phyloP scores from a whole-genome alignment of 2,888 invertebrate species.

The Leptinotarsa haldemani region DNA sequence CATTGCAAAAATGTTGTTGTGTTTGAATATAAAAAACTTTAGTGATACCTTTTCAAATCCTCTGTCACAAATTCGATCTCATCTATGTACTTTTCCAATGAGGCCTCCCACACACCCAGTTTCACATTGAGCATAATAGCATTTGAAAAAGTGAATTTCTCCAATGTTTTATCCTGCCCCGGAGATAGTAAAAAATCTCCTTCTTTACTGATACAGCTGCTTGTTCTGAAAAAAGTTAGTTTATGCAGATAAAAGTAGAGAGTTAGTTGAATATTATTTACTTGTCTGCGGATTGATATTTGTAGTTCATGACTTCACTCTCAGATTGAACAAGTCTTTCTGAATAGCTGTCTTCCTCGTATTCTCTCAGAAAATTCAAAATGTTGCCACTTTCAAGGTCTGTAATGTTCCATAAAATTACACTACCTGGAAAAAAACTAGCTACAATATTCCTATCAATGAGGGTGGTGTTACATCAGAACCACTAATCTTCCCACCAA shows the following conservation, averaged over 20 bases:
- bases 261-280: slow-evolving; percentile 50
- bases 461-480: too few relatives aligned
- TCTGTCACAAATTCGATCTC: slow-evolving; percentile 85
- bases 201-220: slow-evolving; percentile 54
- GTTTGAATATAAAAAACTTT: slow-evolving; percentile 1
- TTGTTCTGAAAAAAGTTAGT: slow-evolving; percentile 51
- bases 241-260: not conserved
- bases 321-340: slow-evolving; percentile 78
- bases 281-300: slow-evolving; percentile 70
- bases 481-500: too few relatives aligned
- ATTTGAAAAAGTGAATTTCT: slow-evolving; percentile 95
- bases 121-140: slow-evolving; percentile 94
- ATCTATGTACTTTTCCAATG: slow-evolving; percentile 84
- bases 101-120: slow-evolving; percentile 93
- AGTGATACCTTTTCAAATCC: slow-evolving; percentile 72
- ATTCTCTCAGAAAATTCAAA: slow-evolving; percentile 77
- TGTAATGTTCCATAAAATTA: slow-evolving; percentile 91
- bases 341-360: slow-evolving; percentile 78
- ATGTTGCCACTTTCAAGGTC: slow-evolving; percentile 84
- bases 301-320: slow-evolving; percentile 86
- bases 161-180: slow-evolving; percentile 70
- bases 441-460: too few relatives aligned
- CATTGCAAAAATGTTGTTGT: too few relatives aligned
- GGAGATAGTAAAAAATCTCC: slow-evolving; percentile 60
- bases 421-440: slow-evolving; percentile 64